Conservation (phyloP, 2,888 invertebrate genomes). For the Bibio marci region DNA sequence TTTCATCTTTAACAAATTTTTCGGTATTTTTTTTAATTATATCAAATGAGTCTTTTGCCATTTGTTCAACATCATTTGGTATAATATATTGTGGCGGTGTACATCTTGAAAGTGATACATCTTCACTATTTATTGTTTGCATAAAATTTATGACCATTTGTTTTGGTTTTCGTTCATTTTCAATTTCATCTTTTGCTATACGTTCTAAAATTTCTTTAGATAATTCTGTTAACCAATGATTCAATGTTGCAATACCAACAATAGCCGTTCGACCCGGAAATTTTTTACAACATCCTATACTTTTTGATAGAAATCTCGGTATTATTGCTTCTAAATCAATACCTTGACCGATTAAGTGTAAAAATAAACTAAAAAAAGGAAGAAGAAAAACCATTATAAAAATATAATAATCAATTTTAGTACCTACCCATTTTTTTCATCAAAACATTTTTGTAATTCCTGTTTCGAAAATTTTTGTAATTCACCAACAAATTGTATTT, state of each 20-base stretch:
- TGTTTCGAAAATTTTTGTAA: conserved; percentile 50
- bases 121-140: conserved; percentile 35
- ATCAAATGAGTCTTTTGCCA: conserved; percentile 46
- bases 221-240: conserved; percentile 68
- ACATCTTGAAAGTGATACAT: conserved; percentile 48
- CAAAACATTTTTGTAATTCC: conserved; percentile 55
- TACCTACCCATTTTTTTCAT: conserved; percentile 80
- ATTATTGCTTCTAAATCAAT: conserved; percentile 77
- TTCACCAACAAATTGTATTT: conserved; percentile 65
- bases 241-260: conserved; percentile 41
- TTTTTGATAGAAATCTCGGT: conserved; percentile 70
- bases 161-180: conserved; percentile 66
- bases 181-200: conserved; percentile 56
- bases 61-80: conserved; percentile 37
- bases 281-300: conserved; percentile 90
- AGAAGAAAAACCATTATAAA: background rate
- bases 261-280: conserved; percentile 71
- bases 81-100: conserved; percentile 36
- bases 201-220: conserved; percentile 70
- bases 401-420: conserved; percentile 5
- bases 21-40: conserved; percentile 44
- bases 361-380: conserved; percentile 44
- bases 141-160: conserved; percentile 58
- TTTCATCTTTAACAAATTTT: conserved; percentile 21
- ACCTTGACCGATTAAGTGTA: conserved; percentile 73